Evolutionary conservation across 2,888 invertebrate genomes (phyloP).

Genomic region (Acleris holmiana): DNA sequence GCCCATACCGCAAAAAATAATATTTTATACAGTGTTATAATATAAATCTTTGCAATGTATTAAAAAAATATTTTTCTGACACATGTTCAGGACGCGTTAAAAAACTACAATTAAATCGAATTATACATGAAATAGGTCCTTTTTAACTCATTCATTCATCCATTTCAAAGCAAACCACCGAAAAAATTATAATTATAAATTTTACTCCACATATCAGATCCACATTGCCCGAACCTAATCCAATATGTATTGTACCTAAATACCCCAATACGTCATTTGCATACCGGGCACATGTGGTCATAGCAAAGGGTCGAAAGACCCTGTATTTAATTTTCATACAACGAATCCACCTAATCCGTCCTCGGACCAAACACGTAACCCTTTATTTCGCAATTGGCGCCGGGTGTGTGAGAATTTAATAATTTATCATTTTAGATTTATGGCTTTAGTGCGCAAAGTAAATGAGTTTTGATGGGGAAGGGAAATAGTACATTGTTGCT

Average conservation of each 20-base stretch:
- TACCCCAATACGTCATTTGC: conserved; percentile 77
- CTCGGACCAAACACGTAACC: conserved; percentile 70
- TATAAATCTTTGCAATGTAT: no score
- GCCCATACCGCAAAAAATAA: no score
- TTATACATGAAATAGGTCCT: no score
- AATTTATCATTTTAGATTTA: conserved; percentile 35
- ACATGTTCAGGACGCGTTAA: no score
- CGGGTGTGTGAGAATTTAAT: conserved; percentile 44
- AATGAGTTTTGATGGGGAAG: conserved; percentile 32
- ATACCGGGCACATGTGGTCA: conserved; percentile 81
- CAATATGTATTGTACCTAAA: conserved; percentile 57
- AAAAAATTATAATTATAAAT: conserved; percentile 8
- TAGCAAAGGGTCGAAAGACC: conserved; percentile 75
- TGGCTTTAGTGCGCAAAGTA: conserved; percentile 35
- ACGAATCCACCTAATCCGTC: conserved; percentile 79
- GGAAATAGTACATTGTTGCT: conserved; percentile 13
- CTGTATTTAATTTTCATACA: conserved; percentile 83
- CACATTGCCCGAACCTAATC: conserved; percentile 50
- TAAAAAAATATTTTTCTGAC: no score
- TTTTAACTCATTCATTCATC: not conserved
- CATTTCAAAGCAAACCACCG: not conserved
- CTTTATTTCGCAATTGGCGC: conserved; percentile 75
- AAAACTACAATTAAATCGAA: no score
- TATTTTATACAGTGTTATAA: no score
- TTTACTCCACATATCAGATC: conserved; percentile 29